Conservation (phyloP, 2,113 vertebrate genomes). For the Chaetura pelagica region DNA sequence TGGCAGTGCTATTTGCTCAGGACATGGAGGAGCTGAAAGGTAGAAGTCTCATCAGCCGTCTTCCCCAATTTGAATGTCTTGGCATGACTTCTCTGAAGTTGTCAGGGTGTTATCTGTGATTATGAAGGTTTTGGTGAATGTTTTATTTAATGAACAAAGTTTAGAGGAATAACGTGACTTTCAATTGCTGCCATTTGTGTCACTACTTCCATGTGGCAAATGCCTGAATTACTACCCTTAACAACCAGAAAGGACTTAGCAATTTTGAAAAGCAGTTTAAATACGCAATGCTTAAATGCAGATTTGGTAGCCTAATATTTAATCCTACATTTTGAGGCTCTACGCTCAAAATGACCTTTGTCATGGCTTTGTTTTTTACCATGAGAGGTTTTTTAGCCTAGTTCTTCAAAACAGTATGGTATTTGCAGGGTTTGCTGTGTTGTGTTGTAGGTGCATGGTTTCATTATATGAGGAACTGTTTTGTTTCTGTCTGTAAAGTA, state of each 20-base stretch:
- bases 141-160: neutral
- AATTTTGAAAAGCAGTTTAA: slow-evolving; percentile 58
- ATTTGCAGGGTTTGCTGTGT: neutral
- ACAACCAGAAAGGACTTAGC: slow-evolving; percentile 35
- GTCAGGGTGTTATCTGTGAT: neutral
- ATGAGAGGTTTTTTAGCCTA: neutral
- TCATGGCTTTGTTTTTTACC: neutral
- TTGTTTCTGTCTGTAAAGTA: neutral
- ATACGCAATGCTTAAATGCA: slow-evolving; percentile 39
- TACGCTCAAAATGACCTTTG: slow-evolving; percentile 42
- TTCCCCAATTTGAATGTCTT: neutral
- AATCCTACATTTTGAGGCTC: slow-evolving; percentile 43
- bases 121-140: neutral
- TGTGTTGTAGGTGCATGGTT: neutral
- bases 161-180: neutral
- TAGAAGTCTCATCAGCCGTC: neutral
- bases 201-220: neutral
- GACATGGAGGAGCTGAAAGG: slow-evolving; percentile 1
- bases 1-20: neutral
- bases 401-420: neutral
- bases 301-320: slow-evolving; percentile 48
- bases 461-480: neutral
- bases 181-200: slow-evolving; percentile 1
- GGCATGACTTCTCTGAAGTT: neutral
- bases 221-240: slow-evolving; percentile 18